Conservation (phyloP, 2,113 vertebrate species). For the Turdus rufiventris region DNA sequence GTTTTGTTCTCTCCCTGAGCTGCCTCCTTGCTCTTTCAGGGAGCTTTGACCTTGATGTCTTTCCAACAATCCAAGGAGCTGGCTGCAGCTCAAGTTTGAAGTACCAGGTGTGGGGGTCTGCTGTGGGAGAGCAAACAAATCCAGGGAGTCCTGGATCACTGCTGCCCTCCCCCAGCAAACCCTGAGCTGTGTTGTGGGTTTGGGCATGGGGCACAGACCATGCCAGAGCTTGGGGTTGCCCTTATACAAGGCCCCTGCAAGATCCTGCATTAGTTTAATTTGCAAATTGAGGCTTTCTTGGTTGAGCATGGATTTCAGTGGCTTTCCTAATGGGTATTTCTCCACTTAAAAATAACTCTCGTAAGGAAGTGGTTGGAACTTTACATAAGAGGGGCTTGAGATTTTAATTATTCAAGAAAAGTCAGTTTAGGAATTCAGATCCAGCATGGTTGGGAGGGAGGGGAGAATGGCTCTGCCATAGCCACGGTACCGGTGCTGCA, state of each 20-base stretch:
- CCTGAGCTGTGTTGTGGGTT: neutral
- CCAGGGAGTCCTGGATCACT: neutral
- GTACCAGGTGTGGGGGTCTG: neutral
- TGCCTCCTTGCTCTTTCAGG: neutral
- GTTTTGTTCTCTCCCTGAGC: neutral
- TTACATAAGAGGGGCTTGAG: neutral
- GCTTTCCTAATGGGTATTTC: neutral
- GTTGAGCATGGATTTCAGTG: neutral
- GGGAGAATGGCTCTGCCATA: neutral
- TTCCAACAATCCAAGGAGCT: neutral
- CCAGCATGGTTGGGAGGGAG: neutral
- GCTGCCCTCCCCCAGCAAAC: neutral
- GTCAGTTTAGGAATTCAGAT: neutral
- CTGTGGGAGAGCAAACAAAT: fast-evolving
- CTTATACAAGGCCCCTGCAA: fast-evolving
- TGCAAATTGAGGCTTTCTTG: neutral
- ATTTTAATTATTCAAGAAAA: neutral
- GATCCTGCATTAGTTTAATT: neutral
- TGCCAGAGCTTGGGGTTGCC: neutral
- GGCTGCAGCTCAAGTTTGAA: neutral
- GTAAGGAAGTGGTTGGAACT: neutral
- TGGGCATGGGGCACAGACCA: neutral
- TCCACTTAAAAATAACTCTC: neutral
- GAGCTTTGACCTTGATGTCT: neutral
- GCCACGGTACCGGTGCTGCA: fast-evolving